Conservation (phyloP, 2,113 vertebrate species). For the Rattus norvegicus region DNA sequence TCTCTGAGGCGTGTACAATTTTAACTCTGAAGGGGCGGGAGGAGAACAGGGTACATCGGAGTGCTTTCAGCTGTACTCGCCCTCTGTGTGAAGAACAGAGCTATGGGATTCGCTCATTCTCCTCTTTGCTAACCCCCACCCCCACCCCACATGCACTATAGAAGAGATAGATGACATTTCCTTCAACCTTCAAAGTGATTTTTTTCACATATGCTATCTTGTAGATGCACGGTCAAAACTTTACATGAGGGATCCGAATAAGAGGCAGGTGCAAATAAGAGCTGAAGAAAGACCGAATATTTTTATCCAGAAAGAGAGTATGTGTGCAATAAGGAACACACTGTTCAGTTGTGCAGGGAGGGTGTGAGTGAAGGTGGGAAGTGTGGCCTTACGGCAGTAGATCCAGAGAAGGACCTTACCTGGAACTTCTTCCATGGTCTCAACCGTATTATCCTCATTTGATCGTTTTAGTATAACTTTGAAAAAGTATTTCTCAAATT, state of each 20-base stretch:
- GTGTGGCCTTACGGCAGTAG: background rate
- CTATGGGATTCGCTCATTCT: constrained; percentile 42
- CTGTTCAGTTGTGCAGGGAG: background rate
- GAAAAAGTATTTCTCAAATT: constrained; percentile 1
- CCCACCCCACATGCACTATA: background rate
- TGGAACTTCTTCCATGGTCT: background rate
- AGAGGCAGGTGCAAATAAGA: background rate
- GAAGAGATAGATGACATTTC: background rate
- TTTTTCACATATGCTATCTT: background rate
- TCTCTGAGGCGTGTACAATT: background rate
- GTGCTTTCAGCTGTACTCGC: constrained; percentile 30
- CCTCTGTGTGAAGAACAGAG: constrained; percentile 6
- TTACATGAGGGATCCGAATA: background rate
- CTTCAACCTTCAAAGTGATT: constrained; percentile 22
- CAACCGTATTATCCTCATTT: background rate
- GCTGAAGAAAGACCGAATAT: background rate
- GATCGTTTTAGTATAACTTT: background rate
- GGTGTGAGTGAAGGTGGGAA: fast-evolving
- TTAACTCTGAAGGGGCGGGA: constrained; percentile 35
- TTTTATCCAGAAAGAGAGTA: background rate
- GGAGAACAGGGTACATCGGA: background rate
- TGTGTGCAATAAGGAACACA: background rate
- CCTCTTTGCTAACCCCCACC: constrained; percentile 12
- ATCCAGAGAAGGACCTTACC: background rate
- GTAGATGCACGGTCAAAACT: background rate